phyloP scores from a whole-genome alignment of 2,888 invertebrate genomes.

The Magallana nippona region DNA sequence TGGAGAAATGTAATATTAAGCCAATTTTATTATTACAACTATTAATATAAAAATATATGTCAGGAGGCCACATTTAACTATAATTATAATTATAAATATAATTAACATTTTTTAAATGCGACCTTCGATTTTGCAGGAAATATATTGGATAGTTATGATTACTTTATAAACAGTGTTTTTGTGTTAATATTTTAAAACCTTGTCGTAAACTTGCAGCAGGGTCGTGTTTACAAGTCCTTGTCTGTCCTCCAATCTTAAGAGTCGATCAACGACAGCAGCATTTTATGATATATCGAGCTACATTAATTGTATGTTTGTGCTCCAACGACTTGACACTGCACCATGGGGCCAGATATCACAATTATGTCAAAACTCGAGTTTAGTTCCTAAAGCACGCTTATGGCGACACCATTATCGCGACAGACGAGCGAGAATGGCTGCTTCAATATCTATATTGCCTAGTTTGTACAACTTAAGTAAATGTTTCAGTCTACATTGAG shows the following conservation, averaged over 20 bases:
- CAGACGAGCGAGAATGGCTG: neutral
- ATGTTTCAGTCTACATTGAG: neutral
- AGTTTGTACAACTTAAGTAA: constrained; percentile 17
- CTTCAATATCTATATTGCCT: neutral
- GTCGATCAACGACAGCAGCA: neutral
- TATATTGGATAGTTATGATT: too few relatives aligned
- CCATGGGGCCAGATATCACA: neutral
- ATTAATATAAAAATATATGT: too few relatives aligned
- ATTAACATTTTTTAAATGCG: too few relatives aligned
- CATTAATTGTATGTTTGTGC: constrained; percentile 17
- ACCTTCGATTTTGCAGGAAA: neutral
- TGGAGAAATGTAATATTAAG: too few relatives aligned
- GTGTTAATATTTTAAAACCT: too few relatives aligned
- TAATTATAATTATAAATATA: too few relatives aligned
- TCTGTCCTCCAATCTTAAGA: neutral
- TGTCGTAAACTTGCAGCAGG: too few relatives aligned
- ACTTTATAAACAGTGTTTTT: too few relatives aligned
- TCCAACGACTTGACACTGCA: neutral
- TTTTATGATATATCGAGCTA: neutral
- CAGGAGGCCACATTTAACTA: too few relatives aligned
- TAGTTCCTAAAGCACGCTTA: neutral
- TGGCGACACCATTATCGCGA: neutral
- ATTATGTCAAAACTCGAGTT: neutral
- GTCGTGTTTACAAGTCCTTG: neutral
- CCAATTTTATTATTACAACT: too few relatives aligned